Percentiles rank a stretch among this genome's conserved stretches.
phyloP scores from a whole-genome alignment of 2,888 invertebrate species.

The Pyrocoelia pectoralis region DNA sequence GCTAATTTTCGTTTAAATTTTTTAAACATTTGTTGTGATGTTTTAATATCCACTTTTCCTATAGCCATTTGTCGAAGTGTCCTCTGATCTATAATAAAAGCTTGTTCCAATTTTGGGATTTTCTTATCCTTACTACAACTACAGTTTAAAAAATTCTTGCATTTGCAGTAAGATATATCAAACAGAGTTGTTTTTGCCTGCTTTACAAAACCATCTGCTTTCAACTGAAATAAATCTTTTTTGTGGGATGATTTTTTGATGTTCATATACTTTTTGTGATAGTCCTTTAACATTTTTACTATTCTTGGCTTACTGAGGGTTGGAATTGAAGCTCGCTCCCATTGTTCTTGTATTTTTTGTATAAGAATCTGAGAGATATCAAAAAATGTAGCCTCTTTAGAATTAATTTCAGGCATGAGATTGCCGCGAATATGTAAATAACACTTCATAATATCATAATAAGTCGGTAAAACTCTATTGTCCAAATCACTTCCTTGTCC shows the following conservation, averaged over 20 bases:
- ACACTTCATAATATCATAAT: not conserved
- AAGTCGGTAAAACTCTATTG: not conserved
- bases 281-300: too few relatives aligned
- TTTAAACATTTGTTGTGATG: constrained; percentile 1
- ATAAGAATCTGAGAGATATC: constrained; percentile 6
- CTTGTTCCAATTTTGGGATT: not conserved
- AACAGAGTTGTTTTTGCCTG: not conserved
- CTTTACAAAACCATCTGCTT: constrained; percentile 2
- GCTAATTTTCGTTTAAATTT: not conserved
- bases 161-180: too few relatives aligned
- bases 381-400: not conserved
- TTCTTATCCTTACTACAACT: not conserved
- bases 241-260: too few relatives aligned
- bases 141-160: too few relatives aligned
- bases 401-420: constrained; percentile 2
- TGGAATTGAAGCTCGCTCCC: constrained; percentile 5
- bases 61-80: too few relatives aligned
- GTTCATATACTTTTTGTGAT: too few relatives aligned
- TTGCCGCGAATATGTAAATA: not conserved
- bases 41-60: constrained; percentile 4
- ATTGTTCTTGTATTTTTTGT: constrained; percentile 2
- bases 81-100: not conserved
- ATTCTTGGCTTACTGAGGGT: not conserved
- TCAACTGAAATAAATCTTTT: not conserved
- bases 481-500: too few relatives aligned